These are phyloP conservation scores for Teleogryllus occipitalis DNA, from an alignment of 1,140 invertebrate genomes.

Conservation along the genomic window DNA sequence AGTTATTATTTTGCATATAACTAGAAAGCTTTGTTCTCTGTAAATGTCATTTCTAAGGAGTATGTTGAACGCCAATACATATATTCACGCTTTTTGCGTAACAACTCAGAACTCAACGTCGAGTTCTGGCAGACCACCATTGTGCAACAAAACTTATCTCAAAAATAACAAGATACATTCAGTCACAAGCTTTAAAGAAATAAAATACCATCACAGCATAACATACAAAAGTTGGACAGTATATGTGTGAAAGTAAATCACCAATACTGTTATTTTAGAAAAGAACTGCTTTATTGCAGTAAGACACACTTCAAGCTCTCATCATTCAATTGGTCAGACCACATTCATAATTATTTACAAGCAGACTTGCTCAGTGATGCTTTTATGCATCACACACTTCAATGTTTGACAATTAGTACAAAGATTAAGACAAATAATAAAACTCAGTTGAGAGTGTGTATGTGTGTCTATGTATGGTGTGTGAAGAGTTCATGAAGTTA, in stretches of 20 bases:
- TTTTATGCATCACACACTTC: background rate
- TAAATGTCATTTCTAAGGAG: background rate
- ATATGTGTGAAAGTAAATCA: background rate
- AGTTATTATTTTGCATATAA: background rate
- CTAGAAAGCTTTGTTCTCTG: background rate
- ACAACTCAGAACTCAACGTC: background rate
- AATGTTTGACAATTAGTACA: background rate
- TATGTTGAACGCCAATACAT: background rate
- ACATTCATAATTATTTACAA: background rate
- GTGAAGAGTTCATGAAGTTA: background rate
- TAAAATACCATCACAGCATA: constrained; percentile 1
- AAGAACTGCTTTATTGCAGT: background rate
- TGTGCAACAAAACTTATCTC: constrained; percentile 1
- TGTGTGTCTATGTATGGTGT: background rate
- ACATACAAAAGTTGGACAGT: constrained; percentile 4
- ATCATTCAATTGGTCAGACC: background rate
- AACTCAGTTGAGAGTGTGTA: background rate
- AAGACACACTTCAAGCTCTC: background rate
- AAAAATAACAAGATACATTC: constrained; percentile 2
- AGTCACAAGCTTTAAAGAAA: background rate
- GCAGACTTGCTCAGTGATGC: background rate
- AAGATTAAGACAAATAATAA: background rate
- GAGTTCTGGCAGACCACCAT: background rate
- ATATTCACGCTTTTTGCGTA: background rate
- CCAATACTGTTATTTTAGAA: background rate